A percentile compares a stretch with the other conserved stretches of the same genome.
Evolutionary conservation across 2,113 vertebrate genomes (phyloP).

Genomic region (Acinonyx jubatus): DNA sequence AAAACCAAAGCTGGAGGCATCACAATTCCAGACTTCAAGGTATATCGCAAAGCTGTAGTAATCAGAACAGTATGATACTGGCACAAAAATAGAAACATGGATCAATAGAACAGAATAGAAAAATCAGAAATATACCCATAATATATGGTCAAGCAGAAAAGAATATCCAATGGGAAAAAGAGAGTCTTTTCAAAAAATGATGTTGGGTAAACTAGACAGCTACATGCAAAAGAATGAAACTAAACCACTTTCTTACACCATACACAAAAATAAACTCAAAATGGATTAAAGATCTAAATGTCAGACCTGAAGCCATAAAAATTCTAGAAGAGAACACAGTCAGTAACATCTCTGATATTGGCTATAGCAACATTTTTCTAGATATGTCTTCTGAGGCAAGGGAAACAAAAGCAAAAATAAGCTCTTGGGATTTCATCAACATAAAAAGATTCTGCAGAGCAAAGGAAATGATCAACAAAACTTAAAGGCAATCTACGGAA

Average conservation of each 20-base stretch:
- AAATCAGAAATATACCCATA: background rate
- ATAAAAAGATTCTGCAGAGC: background rate
- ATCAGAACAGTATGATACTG: background rate
- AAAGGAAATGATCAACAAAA: background rate
- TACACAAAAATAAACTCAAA: background rate
- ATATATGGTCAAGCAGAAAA: background rate
- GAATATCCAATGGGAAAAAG: background rate
- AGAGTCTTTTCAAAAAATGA: background rate
- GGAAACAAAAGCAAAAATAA: background rate
- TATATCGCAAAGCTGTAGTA: background rate
- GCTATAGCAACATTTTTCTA: background rate
- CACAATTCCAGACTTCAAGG: background rate
- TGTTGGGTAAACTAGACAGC: background rate
- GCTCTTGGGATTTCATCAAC: background rate
- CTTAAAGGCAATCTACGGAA: background rate
- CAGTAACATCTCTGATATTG: background rate
- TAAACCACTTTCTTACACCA: background rate
- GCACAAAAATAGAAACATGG: background rate
- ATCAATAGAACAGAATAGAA: background rate
- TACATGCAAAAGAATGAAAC: background rate
- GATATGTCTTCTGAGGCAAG: background rate
- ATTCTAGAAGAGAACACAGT: background rate
- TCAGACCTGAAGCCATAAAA: background rate
- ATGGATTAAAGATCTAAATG: background rate
- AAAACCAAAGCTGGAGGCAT: background rate